These are phyloP conservation scores for Mergus octosetaceus DNA, from an alignment of 2,797 vertebrate species.

Conservation along the genomic window DNA sequence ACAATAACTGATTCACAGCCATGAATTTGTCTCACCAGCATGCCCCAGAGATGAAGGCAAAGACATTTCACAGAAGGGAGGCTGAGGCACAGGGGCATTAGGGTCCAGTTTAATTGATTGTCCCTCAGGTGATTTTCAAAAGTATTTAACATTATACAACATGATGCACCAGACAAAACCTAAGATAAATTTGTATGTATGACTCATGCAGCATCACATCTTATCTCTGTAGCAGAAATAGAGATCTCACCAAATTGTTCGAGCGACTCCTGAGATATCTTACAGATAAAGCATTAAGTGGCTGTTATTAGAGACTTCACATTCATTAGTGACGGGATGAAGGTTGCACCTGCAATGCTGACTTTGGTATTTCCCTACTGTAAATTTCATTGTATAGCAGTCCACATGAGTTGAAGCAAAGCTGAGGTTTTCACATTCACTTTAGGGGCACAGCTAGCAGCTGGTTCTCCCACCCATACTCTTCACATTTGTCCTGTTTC, in stretches of 20 bases:
- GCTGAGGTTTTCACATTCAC: neutral
- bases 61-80: neutral
- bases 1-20: neutral
- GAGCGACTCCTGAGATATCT: neutral
- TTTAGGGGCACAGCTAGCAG: neutral
- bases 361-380: neutral
- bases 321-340: neutral
- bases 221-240: neutral
- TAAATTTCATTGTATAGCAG: neutral
- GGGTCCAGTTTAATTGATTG: neutral
- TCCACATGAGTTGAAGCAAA: neutral
- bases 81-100: neutral
- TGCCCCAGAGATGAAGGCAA: neutral
- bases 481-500: neutral
- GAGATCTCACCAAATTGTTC: neutral
- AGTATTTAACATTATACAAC: neutral
- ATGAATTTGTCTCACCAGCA: neutral
- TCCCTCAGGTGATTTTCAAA: neutral
- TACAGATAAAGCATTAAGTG: neutral
- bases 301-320: neutral
- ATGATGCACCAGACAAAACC: neutral
- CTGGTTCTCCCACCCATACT: neutral
- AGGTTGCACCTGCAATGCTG: neutral
- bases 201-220: neutral
- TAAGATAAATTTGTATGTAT: neutral